Conservation (phyloP, 2,797 vertebrate species). For the Oreortyx pictus region DNA sequence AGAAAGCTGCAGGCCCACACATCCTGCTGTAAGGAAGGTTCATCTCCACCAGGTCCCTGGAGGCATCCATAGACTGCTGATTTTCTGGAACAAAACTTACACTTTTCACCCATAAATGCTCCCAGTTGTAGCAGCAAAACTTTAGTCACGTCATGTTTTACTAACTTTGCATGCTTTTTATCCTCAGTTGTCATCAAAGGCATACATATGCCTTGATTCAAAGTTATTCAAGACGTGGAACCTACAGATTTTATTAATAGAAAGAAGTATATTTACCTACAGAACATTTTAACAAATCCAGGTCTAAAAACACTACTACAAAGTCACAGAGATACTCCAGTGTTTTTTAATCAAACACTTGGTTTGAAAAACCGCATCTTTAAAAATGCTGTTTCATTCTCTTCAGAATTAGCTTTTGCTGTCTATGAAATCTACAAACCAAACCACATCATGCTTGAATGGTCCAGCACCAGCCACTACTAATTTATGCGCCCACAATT, state of each 20-base stretch:
- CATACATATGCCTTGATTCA: background rate
- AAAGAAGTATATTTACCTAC: background rate
- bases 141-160: background rate
- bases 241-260: background rate
- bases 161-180: conserved; percentile 38
- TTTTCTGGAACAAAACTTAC: conserved; percentile 10
- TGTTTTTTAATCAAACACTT: background rate
- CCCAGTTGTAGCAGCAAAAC: conserved; percentile 40
- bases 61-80: background rate
- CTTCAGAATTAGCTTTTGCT: background rate
- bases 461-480: background rate
- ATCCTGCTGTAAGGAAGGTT: background rate
- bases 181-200: background rate
- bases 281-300: rapidly evolving
- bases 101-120: conserved; percentile 18
- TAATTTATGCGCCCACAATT: rapidly evolving
- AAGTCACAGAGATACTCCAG: background rate
- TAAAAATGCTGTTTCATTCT: background rate
- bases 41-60: background rate
- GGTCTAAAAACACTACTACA: background rate
- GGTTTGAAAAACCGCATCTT: background rate
- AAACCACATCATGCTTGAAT: background rate
- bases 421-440: background rate
- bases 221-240: conserved; percentile 36
- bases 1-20: background rate